A percentile compares a stretch with the other conserved stretches of the same genome.
Evolutionary conservation across 2,888 invertebrate species (phyloP).

Genomic region (Gari tellinella): DNA sequence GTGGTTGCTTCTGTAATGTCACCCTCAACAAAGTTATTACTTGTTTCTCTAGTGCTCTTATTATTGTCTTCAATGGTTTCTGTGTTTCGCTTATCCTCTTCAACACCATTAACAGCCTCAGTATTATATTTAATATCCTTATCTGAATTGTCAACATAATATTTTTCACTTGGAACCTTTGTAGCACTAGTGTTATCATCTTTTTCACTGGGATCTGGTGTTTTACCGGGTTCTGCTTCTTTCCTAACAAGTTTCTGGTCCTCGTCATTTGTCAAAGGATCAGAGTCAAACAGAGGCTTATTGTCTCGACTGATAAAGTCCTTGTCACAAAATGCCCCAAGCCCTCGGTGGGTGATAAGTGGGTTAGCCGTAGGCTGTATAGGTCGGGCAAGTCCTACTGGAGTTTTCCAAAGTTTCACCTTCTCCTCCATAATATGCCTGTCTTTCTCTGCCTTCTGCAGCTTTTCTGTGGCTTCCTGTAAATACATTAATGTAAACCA

Average conservation of each 20-base stretch:
- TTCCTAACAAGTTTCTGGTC: neutral
- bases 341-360: constrained; percentile 72
- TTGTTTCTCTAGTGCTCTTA: too few relatives aligned
- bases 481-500: neutral
- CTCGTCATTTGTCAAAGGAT: neutral
- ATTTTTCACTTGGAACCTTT: too few relatives aligned
- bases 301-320: constrained; percentile 46
- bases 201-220: too few relatives aligned
- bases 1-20: too few relatives aligned
- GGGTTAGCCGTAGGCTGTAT: constrained; percentile 62
- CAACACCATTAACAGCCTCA: too few relatives aligned
- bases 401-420: constrained; percentile 85
- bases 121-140: too few relatives aligned
- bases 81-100: too few relatives aligned
- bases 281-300: neutral
- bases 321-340: constrained; percentile 63
- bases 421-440: constrained; percentile 89
- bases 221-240: too few relatives aligned
- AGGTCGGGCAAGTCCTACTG: constrained; percentile 66
- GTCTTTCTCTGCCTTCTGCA: constrained; percentile 90
- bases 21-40: too few relatives aligned
- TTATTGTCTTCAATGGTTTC: too few relatives aligned
- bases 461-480: constrained; percentile 89
- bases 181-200: too few relatives aligned
- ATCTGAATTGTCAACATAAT: too few relatives aligned